These are phyloP conservation scores for Rhizoglyphus robini DNA, from an alignment of 1,140 invertebrate genomes.

Conservation along the genomic window DNA sequence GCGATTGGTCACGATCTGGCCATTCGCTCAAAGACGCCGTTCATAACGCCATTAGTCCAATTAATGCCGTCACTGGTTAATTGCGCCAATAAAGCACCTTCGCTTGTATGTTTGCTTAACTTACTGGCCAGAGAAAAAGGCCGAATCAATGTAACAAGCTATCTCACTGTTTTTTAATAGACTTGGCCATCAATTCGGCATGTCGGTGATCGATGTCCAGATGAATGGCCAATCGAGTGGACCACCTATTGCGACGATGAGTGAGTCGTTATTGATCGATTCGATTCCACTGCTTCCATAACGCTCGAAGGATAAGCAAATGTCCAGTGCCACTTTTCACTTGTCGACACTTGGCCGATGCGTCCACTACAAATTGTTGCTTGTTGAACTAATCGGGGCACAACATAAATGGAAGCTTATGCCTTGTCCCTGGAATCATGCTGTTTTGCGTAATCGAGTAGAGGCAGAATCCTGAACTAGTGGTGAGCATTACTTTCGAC, in stretches of 20 bases:
- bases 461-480: neutral
- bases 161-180: no score
- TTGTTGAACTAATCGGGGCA: neutral
- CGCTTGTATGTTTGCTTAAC: neutral
- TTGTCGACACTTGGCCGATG: no score
- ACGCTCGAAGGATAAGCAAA: neutral
- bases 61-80: neutral
- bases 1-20: conserved; percentile 8
- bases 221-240: neutral
- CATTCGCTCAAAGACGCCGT: neutral
- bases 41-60: no score
- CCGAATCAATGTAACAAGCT: no score
- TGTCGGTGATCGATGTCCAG: neutral
- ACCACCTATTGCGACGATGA: conserved; percentile 12
- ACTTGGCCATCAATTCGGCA: no score
- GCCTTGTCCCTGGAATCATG: neutral
- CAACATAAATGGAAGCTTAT: conserved; percentile 8
- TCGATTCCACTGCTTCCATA: neutral
- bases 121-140: neutral
- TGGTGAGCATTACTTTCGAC: neutral
- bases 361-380: neutral
- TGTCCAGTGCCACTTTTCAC: no score
- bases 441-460: conserved; percentile 15
- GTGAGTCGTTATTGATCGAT: conserved; percentile 9
- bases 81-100: neutral